These are phyloP conservation scores for Zoroaster sp. DNA, from an alignment of 53 echinoderm and acorn worm genomes.

Conservation along the genomic window DNA sequence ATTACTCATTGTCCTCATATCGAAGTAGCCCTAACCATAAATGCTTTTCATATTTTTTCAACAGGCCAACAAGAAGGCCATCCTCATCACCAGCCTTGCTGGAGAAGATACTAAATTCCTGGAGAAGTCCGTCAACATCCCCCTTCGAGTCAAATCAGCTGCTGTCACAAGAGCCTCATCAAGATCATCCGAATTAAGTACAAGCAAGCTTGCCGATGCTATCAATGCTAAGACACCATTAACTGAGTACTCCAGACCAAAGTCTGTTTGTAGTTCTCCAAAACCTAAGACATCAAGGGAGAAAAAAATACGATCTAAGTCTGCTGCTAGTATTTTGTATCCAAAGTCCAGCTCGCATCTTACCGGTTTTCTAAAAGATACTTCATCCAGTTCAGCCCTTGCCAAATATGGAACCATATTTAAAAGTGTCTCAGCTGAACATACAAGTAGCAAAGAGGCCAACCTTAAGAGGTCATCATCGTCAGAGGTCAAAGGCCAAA, in stretches of 20 bases:
- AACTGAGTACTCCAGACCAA: conserved; percentile 62
- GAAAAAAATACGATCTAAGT: conserved; percentile 41
- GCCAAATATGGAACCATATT: conserved; percentile 18
- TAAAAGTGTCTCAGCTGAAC: background rate
- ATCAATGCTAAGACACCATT: conserved; percentile 60
- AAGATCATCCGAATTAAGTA: conserved; percentile 41
- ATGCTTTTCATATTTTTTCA: background rate
- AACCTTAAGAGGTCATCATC: background rate
- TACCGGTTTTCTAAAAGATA: background rate
- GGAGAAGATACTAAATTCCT: conserved; percentile 60
- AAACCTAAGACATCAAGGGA: conserved; percentile 30
- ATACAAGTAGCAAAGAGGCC: conserved; percentile 69
- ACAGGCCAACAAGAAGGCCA: conserved; percentile 1
- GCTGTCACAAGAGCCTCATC: background rate
- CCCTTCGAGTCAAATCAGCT: conserved; percentile 62
- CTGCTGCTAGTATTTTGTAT: background rate
- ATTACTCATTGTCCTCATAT: no score
- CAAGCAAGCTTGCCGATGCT: conserved; percentile 52
- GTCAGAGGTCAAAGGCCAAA: conserved; percentile 16
- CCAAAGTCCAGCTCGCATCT: background rate
- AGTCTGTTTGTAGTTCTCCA: conserved; percentile 16
- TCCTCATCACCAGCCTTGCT: background rate
- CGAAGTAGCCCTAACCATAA: no score
- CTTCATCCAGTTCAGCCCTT: background rate
- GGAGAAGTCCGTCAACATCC: conserved; percentile 76